These are phyloP conservation scores for Dromas ardeola DNA, from an alignment of 2,113 vertebrate species.

Conservation along the genomic window DNA sequence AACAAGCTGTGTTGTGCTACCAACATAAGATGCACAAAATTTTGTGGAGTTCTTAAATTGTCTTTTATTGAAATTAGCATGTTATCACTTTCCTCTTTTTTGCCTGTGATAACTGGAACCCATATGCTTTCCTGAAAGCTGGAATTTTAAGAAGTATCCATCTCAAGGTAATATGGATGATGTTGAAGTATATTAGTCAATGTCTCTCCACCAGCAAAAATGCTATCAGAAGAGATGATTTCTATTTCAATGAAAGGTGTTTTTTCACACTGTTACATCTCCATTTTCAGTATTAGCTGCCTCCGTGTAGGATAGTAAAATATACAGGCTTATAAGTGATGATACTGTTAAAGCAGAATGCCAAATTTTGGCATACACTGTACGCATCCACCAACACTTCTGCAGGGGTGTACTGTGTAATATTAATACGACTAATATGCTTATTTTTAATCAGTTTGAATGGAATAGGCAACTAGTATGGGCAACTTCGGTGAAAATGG, in stretches of 20 bases:
- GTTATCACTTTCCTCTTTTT: neutral
- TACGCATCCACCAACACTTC: rapidly evolving
- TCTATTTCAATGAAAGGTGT: neutral
- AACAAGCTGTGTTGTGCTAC: neutral
- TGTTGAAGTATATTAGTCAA: neutral
- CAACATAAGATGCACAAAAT: neutral
- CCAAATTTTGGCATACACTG: neutral
- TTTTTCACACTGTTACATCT: neutral
- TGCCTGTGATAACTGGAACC: neutral
- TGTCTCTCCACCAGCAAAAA: neutral
- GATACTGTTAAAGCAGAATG: neutral
- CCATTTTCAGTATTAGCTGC: neutral
- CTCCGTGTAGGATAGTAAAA: neutral
- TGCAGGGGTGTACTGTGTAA: neutral
- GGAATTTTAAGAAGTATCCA: neutral
- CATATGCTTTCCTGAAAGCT: neutral
- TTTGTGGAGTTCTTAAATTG: neutral
- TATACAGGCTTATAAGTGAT: neutral
- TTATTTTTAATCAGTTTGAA: neutral
- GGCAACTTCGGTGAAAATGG: neutral
- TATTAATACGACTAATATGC: neutral
- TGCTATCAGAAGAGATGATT: neutral
- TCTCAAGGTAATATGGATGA: neutral
- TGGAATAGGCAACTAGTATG: neutral
- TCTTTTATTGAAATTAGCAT: neutral